Percentiles rank a stretch among this genome's conserved stretches.
Evolutionary conservation across 1,140 invertebrate genomes (phyloP).

Genomic region (Heliothis virescens): DNA sequence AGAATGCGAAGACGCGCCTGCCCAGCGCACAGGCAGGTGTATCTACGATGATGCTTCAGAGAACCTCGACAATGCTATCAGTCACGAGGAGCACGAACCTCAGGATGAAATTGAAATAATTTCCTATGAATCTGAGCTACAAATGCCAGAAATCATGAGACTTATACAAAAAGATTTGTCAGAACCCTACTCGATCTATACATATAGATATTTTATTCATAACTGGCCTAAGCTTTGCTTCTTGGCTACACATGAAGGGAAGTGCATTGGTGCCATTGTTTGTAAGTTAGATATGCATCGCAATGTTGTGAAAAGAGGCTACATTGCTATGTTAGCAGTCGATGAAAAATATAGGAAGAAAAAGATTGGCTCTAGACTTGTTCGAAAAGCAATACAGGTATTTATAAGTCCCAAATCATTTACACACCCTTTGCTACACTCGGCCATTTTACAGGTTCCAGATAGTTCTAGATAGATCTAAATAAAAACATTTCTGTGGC

Average conservation of each 20-base stretch:
- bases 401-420: constrained; percentile 31
- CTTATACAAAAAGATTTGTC: constrained; percentile 99
- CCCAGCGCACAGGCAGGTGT: constrained; percentile 44
- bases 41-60: constrained; percentile 55
- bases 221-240: constrained; percentile 99
- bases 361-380: constrained; percentile 94
- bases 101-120: constrained; percentile 79
- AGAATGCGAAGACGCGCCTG: constrained; percentile 52
- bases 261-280: constrained; percentile 98
- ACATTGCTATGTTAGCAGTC: constrained; percentile 99
- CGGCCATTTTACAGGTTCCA: too few relatives aligned
- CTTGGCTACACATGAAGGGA: constrained; percentile 94
- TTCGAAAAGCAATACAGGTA: constrained; percentile 92
- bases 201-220: constrained; percentile 99
- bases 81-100: constrained; percentile 55
- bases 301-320: constrained; percentile 96
- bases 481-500: too few relatives aligned
- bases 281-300: constrained; percentile 99
- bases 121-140: constrained; percentile 85
- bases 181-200: constrained; percentile 99
- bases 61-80: constrained; percentile 55
- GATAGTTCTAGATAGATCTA: too few relatives aligned
- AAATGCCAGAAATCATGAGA: constrained; percentile 94
- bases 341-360: constrained; percentile 97
- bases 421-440: not conserved